phyloP scores from a whole-genome alignment of 2,797 vertebrate species.

The Selene dorsalis region DNA sequence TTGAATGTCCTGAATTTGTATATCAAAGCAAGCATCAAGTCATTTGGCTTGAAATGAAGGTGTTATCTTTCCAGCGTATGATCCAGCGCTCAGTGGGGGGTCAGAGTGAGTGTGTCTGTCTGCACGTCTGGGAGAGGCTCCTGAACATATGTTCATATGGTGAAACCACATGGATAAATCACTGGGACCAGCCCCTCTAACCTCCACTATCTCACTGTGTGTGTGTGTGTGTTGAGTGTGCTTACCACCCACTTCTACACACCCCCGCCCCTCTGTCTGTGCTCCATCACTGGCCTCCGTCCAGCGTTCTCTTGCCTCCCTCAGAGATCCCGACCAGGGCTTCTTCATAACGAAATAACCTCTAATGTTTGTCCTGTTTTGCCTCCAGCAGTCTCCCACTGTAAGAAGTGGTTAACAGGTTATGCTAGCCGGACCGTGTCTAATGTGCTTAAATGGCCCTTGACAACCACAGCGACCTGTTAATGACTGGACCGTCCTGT shows the following conservation, averaged over 20 bases:
- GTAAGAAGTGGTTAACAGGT: conserved; percentile 71
- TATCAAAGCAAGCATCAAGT: conserved; percentile 8
- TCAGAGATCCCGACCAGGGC: conserved; percentile 57
- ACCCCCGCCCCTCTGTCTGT: conserved; percentile 41
- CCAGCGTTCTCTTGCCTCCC: conserved; percentile 56
- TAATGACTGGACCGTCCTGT: conserved; percentile 71
- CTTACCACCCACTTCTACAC: conserved; percentile 57
- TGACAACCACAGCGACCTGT: conserved; percentile 73
- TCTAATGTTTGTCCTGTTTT: conserved; percentile 64
- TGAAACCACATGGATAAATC: conserved; percentile 72
- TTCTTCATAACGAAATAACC: conserved; percentile 64
- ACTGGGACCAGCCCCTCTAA: conserved; percentile 54
- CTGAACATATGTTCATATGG: conserved; percentile 64
- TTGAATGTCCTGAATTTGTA: neutral
- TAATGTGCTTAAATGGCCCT: conserved; percentile 73
- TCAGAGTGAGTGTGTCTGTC: conserved; percentile 40
- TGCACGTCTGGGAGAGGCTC: conserved; percentile 51
- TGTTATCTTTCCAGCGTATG: conserved; percentile 4
- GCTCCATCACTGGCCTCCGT: conserved; percentile 52
- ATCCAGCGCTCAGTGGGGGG: conserved; percentile 16
- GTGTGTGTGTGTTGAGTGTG: conserved; percentile 31
- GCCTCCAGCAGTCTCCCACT: conserved; percentile 66
- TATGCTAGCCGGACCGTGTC: conserved; percentile 69
- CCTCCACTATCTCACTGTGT: conserved; percentile 44
- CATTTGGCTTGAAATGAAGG: conserved; percentile 19